These are phyloP conservation scores for Himalopsyche japonica DNA, from an alignment of 2,888 invertebrate species.

Conservation along the genomic window DNA sequence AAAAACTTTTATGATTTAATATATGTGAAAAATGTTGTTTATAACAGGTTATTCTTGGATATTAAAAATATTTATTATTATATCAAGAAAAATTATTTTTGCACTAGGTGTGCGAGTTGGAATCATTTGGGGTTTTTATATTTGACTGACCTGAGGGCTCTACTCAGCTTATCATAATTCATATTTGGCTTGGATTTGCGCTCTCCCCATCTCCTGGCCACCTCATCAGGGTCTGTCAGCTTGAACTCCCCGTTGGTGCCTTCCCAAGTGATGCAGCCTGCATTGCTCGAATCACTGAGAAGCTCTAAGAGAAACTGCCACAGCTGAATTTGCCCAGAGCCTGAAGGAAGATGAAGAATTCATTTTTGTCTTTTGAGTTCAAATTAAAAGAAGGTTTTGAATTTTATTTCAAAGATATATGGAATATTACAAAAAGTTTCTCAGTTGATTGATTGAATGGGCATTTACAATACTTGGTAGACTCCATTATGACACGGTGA, in stretches of 20 bases:
- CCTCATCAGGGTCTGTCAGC: conserved; percentile 97
- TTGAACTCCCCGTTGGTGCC: conserved; percentile 99
- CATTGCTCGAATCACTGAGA: conserved; percentile 92
- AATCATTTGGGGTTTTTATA: neutral
- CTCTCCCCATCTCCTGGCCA: conserved; percentile 98
- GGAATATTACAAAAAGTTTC: too few relatives aligned
- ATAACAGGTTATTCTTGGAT: too few relatives aligned
- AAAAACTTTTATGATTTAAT: too few relatives aligned
- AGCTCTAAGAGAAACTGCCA: conserved; percentile 99
- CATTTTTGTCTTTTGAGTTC: neutral
- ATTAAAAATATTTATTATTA: too few relatives aligned
- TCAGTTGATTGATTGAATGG: too few relatives aligned
- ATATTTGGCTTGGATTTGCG: conserved; percentile 99
- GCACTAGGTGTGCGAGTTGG: neutral
- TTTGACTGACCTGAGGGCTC: conserved; percentile 82
- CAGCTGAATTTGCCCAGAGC: conserved; percentile 96
- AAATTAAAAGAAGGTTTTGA: too few relatives aligned
- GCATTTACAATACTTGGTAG: too few relatives aligned
- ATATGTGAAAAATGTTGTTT: too few relatives aligned
- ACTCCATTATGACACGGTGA: too few relatives aligned
- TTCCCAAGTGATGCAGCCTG: conserved; percentile 98
- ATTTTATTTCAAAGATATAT: too few relatives aligned
- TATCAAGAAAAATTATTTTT: too few relatives aligned
- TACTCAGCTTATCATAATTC: conserved; percentile 99
- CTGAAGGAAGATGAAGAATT: conserved; percentile 52